Evolutionary conservation across 2,888 invertebrate species (phyloP).

Genomic region (Mythimna impura): DNA sequence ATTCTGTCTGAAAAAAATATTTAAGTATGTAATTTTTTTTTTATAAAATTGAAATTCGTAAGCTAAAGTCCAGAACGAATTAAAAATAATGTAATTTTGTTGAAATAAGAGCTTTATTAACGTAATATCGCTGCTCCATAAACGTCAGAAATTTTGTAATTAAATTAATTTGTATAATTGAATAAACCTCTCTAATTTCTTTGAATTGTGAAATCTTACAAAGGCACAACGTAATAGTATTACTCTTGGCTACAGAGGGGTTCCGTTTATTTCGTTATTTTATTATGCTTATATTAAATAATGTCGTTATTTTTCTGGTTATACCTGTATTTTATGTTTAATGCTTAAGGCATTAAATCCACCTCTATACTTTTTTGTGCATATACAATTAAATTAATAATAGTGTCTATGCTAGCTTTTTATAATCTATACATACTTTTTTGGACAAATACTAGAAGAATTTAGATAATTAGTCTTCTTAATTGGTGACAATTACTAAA

Average conservation of each 20-base stretch:
- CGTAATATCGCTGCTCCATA: slow-evolving; percentile 22
- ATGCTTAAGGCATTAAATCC: too few relatives aligned
- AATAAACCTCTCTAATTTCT: slow-evolving; percentile 45
- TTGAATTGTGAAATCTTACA: slow-evolving; percentile 40
- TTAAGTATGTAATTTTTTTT: neutral
- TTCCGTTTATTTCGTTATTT: slow-evolving; percentile 42
- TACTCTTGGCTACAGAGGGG: slow-evolving; percentile 37
- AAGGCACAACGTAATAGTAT: slow-evolving; percentile 49
- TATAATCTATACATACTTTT: slow-evolving; percentile 1
- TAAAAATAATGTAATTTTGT: slow-evolving; percentile 12
- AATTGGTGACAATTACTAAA: neutral
- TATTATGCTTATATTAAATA: slow-evolving; percentile 24
- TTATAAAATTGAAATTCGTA: neutral
- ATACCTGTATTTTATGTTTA: neutral
- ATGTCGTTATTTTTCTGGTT: slow-evolving; percentile 6
- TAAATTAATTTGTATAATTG: slow-evolving; percentile 51
- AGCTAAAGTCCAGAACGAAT: neutral
- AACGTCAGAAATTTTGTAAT: slow-evolving; percentile 27
- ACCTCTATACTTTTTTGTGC: too few relatives aligned
- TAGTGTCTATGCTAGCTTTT: neutral
- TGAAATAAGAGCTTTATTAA: slow-evolving; percentile 3
- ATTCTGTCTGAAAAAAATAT: neutral
- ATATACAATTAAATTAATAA: too few relatives aligned
- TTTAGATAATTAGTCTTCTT: too few relatives aligned
- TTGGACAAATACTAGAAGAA: neutral